Evolutionary conservation across 2,888 invertebrate species (phyloP), one percentile per base, ranked within the genome.

Genomic region (Mamestra brassicae): DNA sequence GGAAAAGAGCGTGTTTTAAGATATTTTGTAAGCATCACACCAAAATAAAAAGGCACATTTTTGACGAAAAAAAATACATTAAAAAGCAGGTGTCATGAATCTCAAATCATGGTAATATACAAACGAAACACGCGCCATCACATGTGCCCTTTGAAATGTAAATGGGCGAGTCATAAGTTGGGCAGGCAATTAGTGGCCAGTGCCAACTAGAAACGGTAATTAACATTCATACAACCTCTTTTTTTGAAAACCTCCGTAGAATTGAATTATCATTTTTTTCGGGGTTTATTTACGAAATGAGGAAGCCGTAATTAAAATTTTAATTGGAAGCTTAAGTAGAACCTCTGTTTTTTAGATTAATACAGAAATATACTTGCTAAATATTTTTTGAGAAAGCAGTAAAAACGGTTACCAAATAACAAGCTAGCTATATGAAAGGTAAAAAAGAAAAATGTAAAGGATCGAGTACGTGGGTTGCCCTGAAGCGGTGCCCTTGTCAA

Each of bases 121-220:
- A 81, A 64, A 71, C 80, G 38, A 68, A 75, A 62, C 80, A 77
- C 74, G 78, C 78, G 50, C n/a, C 13, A 34, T 71, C 63, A 70
- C 75, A 50, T 74, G 70, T 58, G 54, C 68, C 61, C 80, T 87
- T 87, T 87, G 87, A 83, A 80, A 87, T 87, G 86, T 76, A 86
- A 87, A 87, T 87, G 67, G 55, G 26, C 17, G 26, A 38, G 45
- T 47, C 72, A 73, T 75, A 78, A 82, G 81, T 85, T 73, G 67
- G 63, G 72, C 58, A 69, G 34, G 83, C 78, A 86, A 87, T 87
- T 87, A 85, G 78, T 80, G 83, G 36, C 75, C 79, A 72, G 70
- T 71, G 42, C 52, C 62, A 74, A 83, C 81, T 82, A 81, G 74
- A 69, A 58, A 15, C 36, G 8, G 74, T 76, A 58, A 80, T 87